Percentiles rank a stretch among this genome's conserved stretches.
These are phyloP conservation scores for Nestor notabilis DNA, from an alignment of 2,113 vertebrate species.

Conservation along the genomic window DNA sequence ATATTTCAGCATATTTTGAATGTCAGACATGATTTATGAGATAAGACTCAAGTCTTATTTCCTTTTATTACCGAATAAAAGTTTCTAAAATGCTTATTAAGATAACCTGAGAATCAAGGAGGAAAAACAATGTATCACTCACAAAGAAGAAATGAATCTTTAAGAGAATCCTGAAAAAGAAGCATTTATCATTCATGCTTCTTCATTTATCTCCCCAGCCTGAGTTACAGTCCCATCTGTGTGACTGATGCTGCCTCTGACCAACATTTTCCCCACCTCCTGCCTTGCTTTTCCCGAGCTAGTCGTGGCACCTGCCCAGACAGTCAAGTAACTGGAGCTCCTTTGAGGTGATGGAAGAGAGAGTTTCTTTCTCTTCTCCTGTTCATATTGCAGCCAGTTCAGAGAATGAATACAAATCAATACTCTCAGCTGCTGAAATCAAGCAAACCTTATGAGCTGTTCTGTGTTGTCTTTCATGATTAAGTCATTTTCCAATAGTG, in stretches of 20 bases:
- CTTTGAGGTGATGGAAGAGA: neutral
- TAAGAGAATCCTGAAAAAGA: constrained; percentile 30
- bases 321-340: neutral
- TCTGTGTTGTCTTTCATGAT: neutral
- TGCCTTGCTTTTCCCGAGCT: neutral
- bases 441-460: neutral
- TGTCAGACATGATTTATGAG: constrained; percentile 48
- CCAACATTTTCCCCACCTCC: neutral
- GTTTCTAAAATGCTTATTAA: constrained; percentile 53
- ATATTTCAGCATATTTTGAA: neutral
- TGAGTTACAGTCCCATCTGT: neutral
- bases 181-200: constrained; percentile 43
- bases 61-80: constrained; percentile 49
- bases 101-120: constrained; percentile 51
- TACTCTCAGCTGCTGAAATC: neutral
- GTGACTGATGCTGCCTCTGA: constrained; percentile 7
- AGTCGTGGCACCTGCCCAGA: neutral
- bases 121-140: constrained; percentile 63
- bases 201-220: constrained; percentile 32
- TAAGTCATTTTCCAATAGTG: neutral
- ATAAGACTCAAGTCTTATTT: constrained; percentile 31
- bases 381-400: neutral
- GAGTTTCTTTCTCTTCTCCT: neutral
- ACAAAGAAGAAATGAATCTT: constrained; percentile 46
- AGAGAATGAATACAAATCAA: neutral